Base-by-base conservation (phyloP, 1,140 invertebrate species). In the Branchinecta lindahli region DNA sequence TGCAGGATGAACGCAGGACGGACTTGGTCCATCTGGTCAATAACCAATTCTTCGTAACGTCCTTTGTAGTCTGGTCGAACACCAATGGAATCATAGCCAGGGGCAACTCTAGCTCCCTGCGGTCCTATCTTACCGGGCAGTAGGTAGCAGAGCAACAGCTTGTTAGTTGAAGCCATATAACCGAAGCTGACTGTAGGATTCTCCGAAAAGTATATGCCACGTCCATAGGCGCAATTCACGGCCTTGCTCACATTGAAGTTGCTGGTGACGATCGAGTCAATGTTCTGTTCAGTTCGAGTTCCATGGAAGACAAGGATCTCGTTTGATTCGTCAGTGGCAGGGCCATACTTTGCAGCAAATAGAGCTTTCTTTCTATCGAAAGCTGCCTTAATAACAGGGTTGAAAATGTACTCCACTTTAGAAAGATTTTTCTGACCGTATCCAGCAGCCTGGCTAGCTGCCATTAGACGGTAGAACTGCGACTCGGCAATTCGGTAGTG, bases 181-280 rank as follows among this genome's bases (percentile, higher is more conserved):
- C 33, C 8, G 21, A 69, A 70, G 66, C 20, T n/a, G 8, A 67
- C 66, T 18, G 45, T 46, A n/a, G 70, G 70, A n/a, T 45, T 21
- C 47, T 70, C 70, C 6, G 70, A 70, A 33, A 70, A 70, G 46
- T 70, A 70, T 0, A 45, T 44, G 10, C 70, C 70, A 9, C 45
- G 46, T 20, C 70, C 70, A 45, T 70, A 68, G 9, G 70, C 70
- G 0, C 66, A 69, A 10, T 45, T 20, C 8, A 4, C 20, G 21
- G 47, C 68, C 21, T 70, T 69, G 10, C 5, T 12, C 3, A 6
- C 9, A 20, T 70, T 7, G 5, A 70, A 70, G 18, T 67, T 67
- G 47, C 69, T 44, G 12, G n/a, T 67, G 2, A 70, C 66, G 20
- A 70, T 70, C 9, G 70, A 70, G 21, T 70, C 70, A n/a, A 70